Percentiles rank a stretch among this genome's conserved stretches.
These are phyloP conservation scores for Trichomycterus rosablanca DNA, from an alignment of 2,113 vertebrate species.

Conservation along the genomic window DNA sequence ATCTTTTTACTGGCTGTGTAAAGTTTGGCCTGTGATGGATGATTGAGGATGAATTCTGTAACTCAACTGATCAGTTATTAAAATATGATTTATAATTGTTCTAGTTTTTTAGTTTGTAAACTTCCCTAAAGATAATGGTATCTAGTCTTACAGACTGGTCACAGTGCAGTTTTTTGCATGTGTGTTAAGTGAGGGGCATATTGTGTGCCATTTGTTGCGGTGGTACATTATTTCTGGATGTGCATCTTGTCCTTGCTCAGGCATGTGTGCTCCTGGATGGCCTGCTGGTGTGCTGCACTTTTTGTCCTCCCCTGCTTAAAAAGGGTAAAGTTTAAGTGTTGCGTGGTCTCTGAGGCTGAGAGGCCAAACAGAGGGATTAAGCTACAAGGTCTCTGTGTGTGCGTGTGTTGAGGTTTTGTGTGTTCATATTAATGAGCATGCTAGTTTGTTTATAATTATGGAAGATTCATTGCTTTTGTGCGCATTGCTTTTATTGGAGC, in stretches of 20 bases:
- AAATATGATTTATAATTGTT: too few species aligned
- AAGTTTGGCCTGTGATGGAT: too few species aligned
- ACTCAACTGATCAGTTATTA: too few species aligned
- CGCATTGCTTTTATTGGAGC: too few species aligned
- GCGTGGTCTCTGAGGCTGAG: conserved; percentile 59
- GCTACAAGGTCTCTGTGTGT: conserved; percentile 38
- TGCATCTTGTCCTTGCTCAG: conserved; percentile 63
- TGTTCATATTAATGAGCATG: not conserved
- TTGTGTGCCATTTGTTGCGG: conserved; percentile 59
- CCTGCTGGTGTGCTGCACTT: conserved; percentile 62
- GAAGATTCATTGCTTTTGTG: not conserved
- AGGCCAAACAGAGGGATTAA: conserved; percentile 61
- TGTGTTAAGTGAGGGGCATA: conserved; percentile 57
- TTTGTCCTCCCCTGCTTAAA: conserved; percentile 69
- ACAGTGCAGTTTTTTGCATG: too few species aligned
- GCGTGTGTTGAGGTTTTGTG: conserved; percentile 29
- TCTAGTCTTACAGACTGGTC: too few species aligned
- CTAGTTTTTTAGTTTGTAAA: too few species aligned
- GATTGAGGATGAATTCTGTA: too few species aligned
- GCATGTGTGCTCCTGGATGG: conserved; percentile 56
- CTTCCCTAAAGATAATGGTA: too few species aligned
- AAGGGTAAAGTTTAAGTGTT: conserved; percentile 76
- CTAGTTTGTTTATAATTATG: not conserved
- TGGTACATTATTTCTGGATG: conserved; percentile 49
- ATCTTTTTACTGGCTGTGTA: too few species aligned